Base-by-base conservation (phyloP, 2,797 vertebrate species). In the Labeo calbasu region DNA sequence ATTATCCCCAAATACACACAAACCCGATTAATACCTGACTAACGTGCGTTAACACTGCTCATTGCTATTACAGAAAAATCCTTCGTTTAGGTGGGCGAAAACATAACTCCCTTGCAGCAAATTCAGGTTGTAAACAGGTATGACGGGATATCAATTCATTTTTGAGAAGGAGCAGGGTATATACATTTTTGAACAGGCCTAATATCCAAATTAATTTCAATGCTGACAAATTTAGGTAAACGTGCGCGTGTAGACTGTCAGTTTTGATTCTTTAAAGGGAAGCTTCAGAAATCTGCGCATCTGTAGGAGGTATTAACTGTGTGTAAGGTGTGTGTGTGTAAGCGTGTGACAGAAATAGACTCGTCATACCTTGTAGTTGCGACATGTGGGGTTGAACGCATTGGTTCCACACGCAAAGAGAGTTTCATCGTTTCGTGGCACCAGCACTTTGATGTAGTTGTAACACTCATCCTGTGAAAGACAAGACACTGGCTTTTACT, bases 381-480 rank as follows among this genome's bases (percentile, higher is more conserved):
- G 95, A 93, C 97, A 99, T 92, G 96, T 92, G 7, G 97, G 97
- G 92, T 97, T 98, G 94, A 98, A 98, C 79, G 96, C 97, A 28
- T 99, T 99, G 43, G 97, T 99, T 75, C 97, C 97, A 7, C 97
- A 98, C 65, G 96, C 97, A 25, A 99, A 96, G 21, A 99, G 94
- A 0, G 93, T 97, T 90, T 94, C 94, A 21, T 96, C 93, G 0
- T 97, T 95, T 15, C 96, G 96, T 0, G 95, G 96, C 68, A 97
- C 95, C 83, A 99, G 94, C 28, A 99, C 97, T 79, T 97, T 96
- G 89, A 99, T 98, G 89, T 98, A 98, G 92, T 99, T 99, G 95
- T 98, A 97, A 89, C 97, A 98, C 91, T 98, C 97, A 0, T 97
- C 97, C 97, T 98, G 93, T n/a, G 23, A 80, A 88, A 89, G 69